Conservation (phyloP, 2,888 invertebrate genomes). For the Chromoteleia sp. region DNA sequence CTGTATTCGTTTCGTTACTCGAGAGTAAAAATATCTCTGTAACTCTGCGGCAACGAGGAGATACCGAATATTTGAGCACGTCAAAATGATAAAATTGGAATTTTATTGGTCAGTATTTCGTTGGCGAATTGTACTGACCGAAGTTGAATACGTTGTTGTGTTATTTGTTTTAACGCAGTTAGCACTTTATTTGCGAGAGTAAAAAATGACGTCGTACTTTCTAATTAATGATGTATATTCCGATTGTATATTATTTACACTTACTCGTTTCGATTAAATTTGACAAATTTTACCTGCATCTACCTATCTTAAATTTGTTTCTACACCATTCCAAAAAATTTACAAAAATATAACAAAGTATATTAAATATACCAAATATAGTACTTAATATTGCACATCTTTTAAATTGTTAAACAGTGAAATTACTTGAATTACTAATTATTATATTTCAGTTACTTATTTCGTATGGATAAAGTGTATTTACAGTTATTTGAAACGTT, state of each 20-base stretch:
- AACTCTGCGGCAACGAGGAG: neutral
- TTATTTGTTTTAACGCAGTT: conserved; percentile 33
- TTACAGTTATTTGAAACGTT: no score
- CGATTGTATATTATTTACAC: neutral
- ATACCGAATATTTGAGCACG: conserved; percentile 25
- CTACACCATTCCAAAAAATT: no score
- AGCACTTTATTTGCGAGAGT: neutral
- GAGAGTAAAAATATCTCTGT: conserved; percentile 28
- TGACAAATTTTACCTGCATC: no score
- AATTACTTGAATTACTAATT: no score
- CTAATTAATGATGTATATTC: conserved; percentile 25
- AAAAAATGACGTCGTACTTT: neutral
- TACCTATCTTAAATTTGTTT: no score
- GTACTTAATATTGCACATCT: no score
- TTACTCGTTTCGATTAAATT: conserved; percentile 3
- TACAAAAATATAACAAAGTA: no score
- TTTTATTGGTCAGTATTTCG: conserved; percentile 21
- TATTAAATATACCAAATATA: no score
- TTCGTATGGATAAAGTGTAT: no score
- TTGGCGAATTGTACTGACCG: conserved; percentile 21
- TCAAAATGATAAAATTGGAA: conserved; percentile 32
- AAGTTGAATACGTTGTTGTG: conserved; percentile 6
- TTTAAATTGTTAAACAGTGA: no score
- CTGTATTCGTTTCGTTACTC: conserved; percentile 17
- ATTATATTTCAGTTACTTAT: no score